phyloP scores from a whole-genome alignment of 2,888 invertebrate genomes.

The Gonocerus acuteangulatus region DNA sequence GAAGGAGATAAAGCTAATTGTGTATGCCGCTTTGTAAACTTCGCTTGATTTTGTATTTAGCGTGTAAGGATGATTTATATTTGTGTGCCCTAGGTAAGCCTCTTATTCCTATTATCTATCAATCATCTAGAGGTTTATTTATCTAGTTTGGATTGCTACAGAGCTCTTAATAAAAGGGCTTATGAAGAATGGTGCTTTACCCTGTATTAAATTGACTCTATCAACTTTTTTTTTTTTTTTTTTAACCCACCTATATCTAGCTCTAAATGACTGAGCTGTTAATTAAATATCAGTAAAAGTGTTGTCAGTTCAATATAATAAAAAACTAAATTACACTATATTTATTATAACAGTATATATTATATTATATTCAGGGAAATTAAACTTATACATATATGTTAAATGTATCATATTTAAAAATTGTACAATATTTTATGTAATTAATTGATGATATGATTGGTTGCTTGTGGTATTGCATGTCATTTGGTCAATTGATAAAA shows the following conservation, averaged over 20 bases:
- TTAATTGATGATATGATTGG: too few relatives aligned
- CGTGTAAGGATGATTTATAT: conserved; percentile 3
- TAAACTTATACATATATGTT: too few relatives aligned
- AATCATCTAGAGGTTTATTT: conserved; percentile 7
- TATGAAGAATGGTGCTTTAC: conserved; percentile 18
- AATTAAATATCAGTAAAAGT: too few relatives aligned
- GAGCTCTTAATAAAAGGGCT: conserved; percentile 5
- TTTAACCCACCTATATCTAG: background rate
- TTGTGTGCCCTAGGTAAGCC: background rate
- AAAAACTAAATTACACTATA: too few relatives aligned
- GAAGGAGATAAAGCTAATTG: conserved; percentile 4
- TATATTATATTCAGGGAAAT: too few relatives aligned
- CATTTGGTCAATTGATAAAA: too few relatives aligned
- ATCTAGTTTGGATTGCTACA: conserved; percentile 1
- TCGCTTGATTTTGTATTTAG: conserved; percentile 8
- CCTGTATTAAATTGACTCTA: conserved; percentile 1
- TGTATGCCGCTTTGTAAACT: conserved; percentile 20
- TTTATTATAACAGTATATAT: too few relatives aligned
- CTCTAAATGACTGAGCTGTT: background rate
- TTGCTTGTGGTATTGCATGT: too few relatives aligned
- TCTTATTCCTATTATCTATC: conserved; percentile 11
- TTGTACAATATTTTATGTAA: too few relatives aligned
- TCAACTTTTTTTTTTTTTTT: conserved; percentile 14
- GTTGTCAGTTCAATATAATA: too few relatives aligned
- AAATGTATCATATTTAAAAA: too few relatives aligned